Evolutionary conservation across 2,888 invertebrate genomes (phyloP).

Genomic region (Hermaeophaga mercurialis): DNA sequence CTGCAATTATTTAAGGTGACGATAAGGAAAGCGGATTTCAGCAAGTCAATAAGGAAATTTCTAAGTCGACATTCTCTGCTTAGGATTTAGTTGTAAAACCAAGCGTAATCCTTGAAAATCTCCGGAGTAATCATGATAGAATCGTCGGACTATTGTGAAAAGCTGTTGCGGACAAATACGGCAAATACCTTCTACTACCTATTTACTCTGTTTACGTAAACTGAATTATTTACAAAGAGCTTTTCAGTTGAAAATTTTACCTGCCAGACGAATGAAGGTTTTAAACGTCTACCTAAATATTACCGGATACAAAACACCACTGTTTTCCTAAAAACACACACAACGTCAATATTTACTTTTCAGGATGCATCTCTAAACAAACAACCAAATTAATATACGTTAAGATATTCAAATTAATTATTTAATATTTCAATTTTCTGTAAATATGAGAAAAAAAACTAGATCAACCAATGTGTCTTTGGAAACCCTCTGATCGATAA

Average conservation of each 20-base stretch:
- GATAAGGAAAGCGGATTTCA: conserved; percentile 20
- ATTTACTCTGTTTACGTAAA: conserved; percentile 28
- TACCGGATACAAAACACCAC: too few species aligned
- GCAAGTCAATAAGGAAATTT: conserved; percentile 31
- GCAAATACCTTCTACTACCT: conserved; percentile 29
- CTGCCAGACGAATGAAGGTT: conserved; percentile 2
- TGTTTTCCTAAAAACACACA: too few species aligned
- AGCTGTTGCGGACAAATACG: conserved; percentile 33
- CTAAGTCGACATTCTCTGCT: conserved; percentile 27
- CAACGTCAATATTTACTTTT: too few species aligned
- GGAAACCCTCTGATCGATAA: too few species aligned
- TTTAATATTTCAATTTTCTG: too few species aligned
- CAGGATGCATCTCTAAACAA: too few species aligned
- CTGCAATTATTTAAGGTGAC: conserved; percentile 20
- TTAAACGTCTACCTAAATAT: too few species aligned
- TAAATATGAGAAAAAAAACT: too few species aligned
- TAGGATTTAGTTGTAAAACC: conserved; percentile 34
- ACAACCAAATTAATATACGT: too few species aligned
- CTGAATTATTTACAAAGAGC: conserved; percentile 29
- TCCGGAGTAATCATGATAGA: conserved; percentile 32
- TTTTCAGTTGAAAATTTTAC: conserved; percentile 12
- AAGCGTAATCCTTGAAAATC: conserved; percentile 32
- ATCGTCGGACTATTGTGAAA: conserved; percentile 33
- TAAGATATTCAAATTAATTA: too few species aligned
- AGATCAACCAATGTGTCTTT: too few species aligned